A percentile compares a stretch with the other conserved stretches of the same genome.
These are phyloP conservation scores for Neodontobutis hainanensis DNA, from an alignment of 2,113 vertebrate genomes.

Conservation along the genomic window DNA sequence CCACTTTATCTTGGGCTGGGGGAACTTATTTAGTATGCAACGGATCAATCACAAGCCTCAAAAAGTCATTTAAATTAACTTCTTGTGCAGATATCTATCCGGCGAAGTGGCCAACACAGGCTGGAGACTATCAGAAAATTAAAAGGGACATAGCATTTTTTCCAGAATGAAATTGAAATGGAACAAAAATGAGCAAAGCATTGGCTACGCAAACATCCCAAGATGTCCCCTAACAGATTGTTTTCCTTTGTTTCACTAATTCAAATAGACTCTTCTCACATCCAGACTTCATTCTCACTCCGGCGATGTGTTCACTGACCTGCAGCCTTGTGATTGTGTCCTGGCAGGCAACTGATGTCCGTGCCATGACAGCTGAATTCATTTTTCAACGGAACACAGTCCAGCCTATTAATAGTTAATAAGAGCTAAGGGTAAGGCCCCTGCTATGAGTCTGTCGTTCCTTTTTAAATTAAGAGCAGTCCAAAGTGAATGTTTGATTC, in stretches of 20 bases:
- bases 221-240: constrained; percentile 53
- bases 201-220: constrained; percentile 40
- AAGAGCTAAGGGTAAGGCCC: constrained; percentile 34
- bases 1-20: constrained; percentile 55
- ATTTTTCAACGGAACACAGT: constrained; percentile 56
- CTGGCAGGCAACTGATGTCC: constrained; percentile 43
- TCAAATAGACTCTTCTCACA: constrained; percentile 26
- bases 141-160: constrained; percentile 54
- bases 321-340: constrained; percentile 18
- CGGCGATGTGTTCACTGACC: constrained; percentile 21
- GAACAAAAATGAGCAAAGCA: constrained; percentile 48
- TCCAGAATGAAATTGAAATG: constrained; percentile 56
- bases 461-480: constrained; percentile 51
- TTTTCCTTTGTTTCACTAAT: constrained; percentile 30
- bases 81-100: constrained; percentile 67
- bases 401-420: constrained; percentile 57
- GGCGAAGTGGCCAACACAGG: constrained; percentile 57
- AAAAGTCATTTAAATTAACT: constrained; percentile 76
- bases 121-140: constrained; percentile 72
- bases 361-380: constrained; percentile 50
- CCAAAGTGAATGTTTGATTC: constrained; percentile 66
- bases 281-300: constrained; percentile 10
- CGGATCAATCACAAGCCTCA: constrained; percentile 65
- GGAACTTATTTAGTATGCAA: constrained; percentile 71
- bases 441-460: constrained; percentile 19